Percentiles rank a stretch among this genome's conserved stretches.
These are phyloP conservation scores for Oxycera nigricornis DNA, from an alignment of 2,888 invertebrate genomes.

Conservation along the genomic window DNA sequence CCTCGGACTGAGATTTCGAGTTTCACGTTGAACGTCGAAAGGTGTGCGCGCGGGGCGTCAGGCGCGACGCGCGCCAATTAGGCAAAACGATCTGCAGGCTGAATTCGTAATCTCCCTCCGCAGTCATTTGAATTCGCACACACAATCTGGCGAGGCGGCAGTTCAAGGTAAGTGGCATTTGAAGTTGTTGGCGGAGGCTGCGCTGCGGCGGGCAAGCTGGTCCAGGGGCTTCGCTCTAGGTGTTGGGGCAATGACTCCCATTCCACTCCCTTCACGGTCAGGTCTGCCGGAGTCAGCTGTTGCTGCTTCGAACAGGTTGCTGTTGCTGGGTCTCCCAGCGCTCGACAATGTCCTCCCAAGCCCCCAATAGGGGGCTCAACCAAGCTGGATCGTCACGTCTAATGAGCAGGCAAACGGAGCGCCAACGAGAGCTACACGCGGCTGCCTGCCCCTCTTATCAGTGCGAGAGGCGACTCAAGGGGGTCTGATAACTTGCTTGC, in stretches of 20 bases:
- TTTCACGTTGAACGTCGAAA: not conserved
- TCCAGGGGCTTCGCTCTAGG: not conserved
- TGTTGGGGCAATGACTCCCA: not conserved
- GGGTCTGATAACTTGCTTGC: not conserved
- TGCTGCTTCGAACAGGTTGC: not conserved
- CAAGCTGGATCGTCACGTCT: not conserved
- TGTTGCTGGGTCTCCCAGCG: not conserved
- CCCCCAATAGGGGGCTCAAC: not conserved
- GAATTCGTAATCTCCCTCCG: not conserved
- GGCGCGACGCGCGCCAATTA: not conserved
- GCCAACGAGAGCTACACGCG: not conserved
- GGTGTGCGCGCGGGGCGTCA: not conserved
- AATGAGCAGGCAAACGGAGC: not conserved
- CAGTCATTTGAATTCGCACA: not conserved
- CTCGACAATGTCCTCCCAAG: not conserved
- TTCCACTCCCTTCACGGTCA: not conserved
- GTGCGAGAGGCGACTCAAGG: not conserved
- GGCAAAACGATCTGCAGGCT: not conserved
- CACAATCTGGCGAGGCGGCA: not conserved
- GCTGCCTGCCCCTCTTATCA: not conserved
- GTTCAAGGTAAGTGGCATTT: constrained; percentile 35
- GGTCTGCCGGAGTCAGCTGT: not conserved
- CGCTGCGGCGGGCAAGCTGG: too few species aligned
- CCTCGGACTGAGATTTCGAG: not conserved
- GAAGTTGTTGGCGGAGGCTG: not conserved